Base-by-base conservation (phyloP, 2,113 vertebrate genomes). In the Ictalurus furcatus region DNA sequence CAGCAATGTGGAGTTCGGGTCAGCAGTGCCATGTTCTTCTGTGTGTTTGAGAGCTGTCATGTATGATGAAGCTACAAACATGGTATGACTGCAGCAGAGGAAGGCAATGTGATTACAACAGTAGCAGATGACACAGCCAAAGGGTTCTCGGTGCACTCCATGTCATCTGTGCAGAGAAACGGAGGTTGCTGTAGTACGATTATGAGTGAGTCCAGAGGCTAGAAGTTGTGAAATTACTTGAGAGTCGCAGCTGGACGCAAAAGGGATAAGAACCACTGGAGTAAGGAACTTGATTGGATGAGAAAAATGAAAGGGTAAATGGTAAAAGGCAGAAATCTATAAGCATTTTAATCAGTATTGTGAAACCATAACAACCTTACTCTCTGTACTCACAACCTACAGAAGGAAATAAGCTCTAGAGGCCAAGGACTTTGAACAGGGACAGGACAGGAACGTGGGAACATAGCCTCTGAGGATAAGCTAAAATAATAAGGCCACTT, bases 401-500 rank as follows among this genome's bases (percentile, higher is more conserved):
- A 82, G 40, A 23, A 82, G 4, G 13, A 48, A n/a, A 63, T 54
- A 85, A 13, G 4, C 48, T 73, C 63, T n/a, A 67, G 88, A 84
- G 44, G 69, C 69, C 59, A 59, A 80, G 87, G 28, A 83, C 67
- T 85, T 86, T 73, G 23, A 85, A 73, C 48, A 85, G 65, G 63
- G 83, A 84, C 61, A 84, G 63, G 44, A n/a, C 30, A 61, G 85
- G 54, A 86, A 78, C 6, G 37, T 88, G 40, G 44, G n/a, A 84
- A 90, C 37, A 30, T 28, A 6, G 81, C 40, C 82, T 37, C 76
- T 56, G 61, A 87, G 80, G 87, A 88, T 54, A 83, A 71, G 63
- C 52, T 88, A 88, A 83, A 87, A 69, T 28, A 81, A 83, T 63
- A 56, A 58, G 67, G 71, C 48, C 56, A 84, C 56, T 52, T 1